Conservation (phyloP, 2,797 vertebrate species). For the Menidia menidia region DNA sequence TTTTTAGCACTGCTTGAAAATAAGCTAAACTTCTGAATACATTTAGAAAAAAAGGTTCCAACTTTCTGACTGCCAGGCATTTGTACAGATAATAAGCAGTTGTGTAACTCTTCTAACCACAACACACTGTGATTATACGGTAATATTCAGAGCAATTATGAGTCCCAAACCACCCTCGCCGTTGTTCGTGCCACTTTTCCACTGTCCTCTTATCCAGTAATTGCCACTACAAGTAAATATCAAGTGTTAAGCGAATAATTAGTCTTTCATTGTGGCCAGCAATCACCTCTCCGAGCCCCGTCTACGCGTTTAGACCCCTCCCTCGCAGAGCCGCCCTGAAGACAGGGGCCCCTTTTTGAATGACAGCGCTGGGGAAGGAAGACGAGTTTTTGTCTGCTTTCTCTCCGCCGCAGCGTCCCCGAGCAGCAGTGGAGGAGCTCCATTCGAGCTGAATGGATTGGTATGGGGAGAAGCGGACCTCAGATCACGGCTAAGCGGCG, state of each 20-base stretch:
- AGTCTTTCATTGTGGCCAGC: constrained; percentile 77
- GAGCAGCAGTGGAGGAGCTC: constrained; percentile 82
- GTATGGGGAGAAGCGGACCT: constrained; percentile 89
- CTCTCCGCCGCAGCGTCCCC: constrained; percentile 79
- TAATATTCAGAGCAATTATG: constrained; percentile 45
- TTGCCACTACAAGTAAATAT: constrained; percentile 75
- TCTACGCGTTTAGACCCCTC: constrained; percentile 68
- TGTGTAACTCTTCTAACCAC: constrained; percentile 16
- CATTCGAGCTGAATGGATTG: constrained; percentile 89
- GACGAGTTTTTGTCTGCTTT: constrained; percentile 80
- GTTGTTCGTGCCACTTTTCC: constrained; percentile 41
- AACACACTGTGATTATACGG: constrained; percentile 15
- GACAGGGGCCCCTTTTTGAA: constrained; percentile 77
- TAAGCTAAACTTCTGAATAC: neutral
- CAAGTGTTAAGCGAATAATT: constrained; percentile 72
- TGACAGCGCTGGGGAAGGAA: constrained; percentile 79
- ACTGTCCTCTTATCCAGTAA: constrained; percentile 52
- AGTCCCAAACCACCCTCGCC: constrained; percentile 33
- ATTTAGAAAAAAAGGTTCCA: neutral
- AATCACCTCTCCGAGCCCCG: constrained; percentile 65
- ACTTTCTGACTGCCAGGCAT: neutral
- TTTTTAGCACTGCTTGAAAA: constrained; percentile 4
- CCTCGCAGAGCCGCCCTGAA: constrained; percentile 73
- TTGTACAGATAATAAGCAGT: constrained; percentile 3
- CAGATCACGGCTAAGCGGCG: constrained; percentile 86